Evolutionary conservation across 2,888 invertebrate species (phyloP).

Genomic region (Clivina fossor): DNA sequence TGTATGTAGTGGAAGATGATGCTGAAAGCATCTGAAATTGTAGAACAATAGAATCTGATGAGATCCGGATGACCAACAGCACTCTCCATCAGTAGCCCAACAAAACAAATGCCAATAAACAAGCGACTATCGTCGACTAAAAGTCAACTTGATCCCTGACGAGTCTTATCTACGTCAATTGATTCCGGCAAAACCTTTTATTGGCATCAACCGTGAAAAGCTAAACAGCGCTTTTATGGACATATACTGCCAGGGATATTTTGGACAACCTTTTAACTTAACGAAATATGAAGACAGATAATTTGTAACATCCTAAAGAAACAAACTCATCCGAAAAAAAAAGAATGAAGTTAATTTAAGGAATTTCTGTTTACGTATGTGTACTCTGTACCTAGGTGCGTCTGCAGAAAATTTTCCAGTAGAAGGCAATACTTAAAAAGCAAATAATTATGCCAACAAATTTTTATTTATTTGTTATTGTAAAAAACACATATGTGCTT

Average conservation of each 20-base stretch:
- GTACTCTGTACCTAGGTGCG: background rate
- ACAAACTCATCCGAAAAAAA: slow-evolving; percentile 12
- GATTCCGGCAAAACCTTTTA: slow-evolving; percentile 18
- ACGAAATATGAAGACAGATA: slow-evolving; percentile 13
- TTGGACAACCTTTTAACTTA: slow-evolving; percentile 17
- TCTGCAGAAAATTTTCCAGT: background rate
- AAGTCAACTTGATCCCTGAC: slow-evolving; percentile 11
- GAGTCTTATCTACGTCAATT: slow-evolving; percentile 17
- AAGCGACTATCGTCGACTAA: slow-evolving; percentile 13
- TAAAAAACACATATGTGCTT: too few species aligned
- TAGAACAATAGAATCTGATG: too few species aligned
- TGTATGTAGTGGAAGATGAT: too few species aligned
- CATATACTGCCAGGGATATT: too few species aligned
- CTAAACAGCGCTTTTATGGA: too few species aligned
- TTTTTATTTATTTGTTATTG: too few species aligned
- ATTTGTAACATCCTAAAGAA: slow-evolving; percentile 19
- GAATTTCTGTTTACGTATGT: too few species aligned
- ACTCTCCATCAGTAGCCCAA: background rate
- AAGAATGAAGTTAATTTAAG: slow-evolving; percentile 13
- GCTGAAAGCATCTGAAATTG: too few species aligned
- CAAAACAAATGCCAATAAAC: slow-evolving; percentile 14
- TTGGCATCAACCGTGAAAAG: slow-evolving; percentile 9
- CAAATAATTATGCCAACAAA: too few species aligned
- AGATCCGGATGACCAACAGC: too few species aligned
- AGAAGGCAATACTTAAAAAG: background rate